Conservation (phyloP, 64 coral and sea anemone genomes). For the Stichodactyla mertensii region DNA sequence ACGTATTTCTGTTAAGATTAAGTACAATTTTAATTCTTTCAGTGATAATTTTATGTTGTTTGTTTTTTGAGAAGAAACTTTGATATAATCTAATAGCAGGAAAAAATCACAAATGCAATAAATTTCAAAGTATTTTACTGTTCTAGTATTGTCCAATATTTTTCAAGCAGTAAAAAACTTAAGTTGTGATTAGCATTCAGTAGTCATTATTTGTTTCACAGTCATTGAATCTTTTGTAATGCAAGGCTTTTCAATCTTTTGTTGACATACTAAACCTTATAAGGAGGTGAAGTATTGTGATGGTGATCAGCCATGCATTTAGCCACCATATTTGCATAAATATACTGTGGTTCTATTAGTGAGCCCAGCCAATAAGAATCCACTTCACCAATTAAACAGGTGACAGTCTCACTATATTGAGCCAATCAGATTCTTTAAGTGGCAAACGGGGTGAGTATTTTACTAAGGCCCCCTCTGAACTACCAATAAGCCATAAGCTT, state of each 20-base stretch:
- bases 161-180: not conserved
- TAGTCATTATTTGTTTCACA: not conserved
- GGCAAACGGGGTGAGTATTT: not conserved
- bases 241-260: slow-evolving; percentile 41
- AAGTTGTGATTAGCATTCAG: not conserved
- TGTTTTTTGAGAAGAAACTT: too few species aligned
- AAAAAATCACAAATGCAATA: too few species aligned
- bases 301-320: slow-evolving; percentile 48
- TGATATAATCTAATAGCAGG: too few species aligned
- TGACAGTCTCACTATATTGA: slow-evolving; percentile 20
- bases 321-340: slow-evolving; percentile 49
- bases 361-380: slow-evolving; percentile 29
- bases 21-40: too few species aligned
- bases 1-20: too few species aligned
- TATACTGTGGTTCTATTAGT: slow-evolving; percentile 25
- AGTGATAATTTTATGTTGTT: too few species aligned
- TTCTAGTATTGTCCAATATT: not conserved
- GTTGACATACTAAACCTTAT: slow-evolving; percentile 32
- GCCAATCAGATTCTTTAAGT: slow-evolving; percentile 28
- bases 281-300: slow-evolving; percentile 39
- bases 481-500: slow-evolving; percentile 36
- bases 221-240: slow-evolving; percentile 30
- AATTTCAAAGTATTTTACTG: too few species aligned
- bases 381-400: slow-evolving; percentile 42
- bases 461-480: not conserved